A percentile compares a stretch with the other conserved stretches of the same genome.
phyloP scores from a whole-genome alignment of 1,140 invertebrate species.

The Drosophila navojoa region DNA sequence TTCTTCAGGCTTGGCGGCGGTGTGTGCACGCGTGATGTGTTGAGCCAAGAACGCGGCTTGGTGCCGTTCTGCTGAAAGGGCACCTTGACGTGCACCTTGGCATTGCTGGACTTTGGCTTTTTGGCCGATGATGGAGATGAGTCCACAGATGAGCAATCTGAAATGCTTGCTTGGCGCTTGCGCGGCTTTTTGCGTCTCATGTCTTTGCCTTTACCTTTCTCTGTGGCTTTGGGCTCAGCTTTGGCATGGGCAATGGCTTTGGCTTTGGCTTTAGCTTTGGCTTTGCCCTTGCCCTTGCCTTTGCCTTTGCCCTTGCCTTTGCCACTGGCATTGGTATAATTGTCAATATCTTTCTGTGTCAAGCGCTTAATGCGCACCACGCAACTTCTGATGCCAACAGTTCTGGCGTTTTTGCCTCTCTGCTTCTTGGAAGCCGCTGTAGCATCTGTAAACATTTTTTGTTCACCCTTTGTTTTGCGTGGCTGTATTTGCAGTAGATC shows the following conservation, averaged over 20 bases:
- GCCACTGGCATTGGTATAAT: not conserved
- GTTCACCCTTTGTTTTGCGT: slow-evolving; percentile 62
- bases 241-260: too few relatives aligned
- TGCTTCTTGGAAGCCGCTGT: not conserved
- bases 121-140: slow-evolving; percentile 11
- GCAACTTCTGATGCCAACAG: not conserved
- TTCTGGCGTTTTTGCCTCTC: not conserved
- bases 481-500: slow-evolving; percentile 10
- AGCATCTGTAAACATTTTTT: slow-evolving; percentile 64
- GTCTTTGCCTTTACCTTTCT: not conserved
- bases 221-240: too few relatives aligned
- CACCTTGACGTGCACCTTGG: slow-evolving; percentile 46
- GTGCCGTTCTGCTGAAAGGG: slow-evolving; percentile 24
- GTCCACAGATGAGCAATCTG: not conserved
- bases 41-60: slow-evolving; percentile 1
- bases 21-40: slow-evolving; percentile 15
- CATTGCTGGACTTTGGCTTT: slow-evolving; percentile 5
- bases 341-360: not conserved
- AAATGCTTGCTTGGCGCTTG: not conserved
- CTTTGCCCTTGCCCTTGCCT: too few relatives aligned
- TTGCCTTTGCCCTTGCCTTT: too few relatives aligned
- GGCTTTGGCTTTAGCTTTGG: too few relatives aligned
- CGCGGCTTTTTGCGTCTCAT: slow-evolving; percentile 14
- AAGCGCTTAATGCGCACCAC: slow-evolving; percentile 33
- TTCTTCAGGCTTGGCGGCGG: slow-evolving; percentile 41